Percentiles rank a stretch among this genome's conserved stretches.
Evolutionary conservation across 2,113 vertebrate genomes (phyloP).

Genomic region (Strix uralensis): DNA sequence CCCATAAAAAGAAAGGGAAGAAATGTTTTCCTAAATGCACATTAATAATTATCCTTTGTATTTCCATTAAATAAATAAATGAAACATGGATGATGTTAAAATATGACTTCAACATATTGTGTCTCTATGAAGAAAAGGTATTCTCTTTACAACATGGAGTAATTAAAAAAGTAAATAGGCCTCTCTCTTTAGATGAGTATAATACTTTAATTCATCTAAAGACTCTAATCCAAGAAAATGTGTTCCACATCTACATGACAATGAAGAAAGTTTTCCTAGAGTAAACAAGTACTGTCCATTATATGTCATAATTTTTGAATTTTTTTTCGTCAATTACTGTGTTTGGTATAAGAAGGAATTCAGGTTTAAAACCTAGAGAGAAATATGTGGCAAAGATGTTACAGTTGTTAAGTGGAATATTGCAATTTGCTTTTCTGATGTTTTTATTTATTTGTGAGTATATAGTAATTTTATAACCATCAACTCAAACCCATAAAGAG

Average conservation of each 20-base stretch:
- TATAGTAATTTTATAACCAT: neutral
- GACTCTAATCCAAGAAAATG: neutral
- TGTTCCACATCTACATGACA: neutral
- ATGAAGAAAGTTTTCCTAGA: neutral
- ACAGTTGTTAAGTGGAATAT: neutral
- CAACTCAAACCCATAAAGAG: neutral
- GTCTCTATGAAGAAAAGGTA: neutral
- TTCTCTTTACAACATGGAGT: neutral
- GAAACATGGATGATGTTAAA: neutral
- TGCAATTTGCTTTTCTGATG: neutral
- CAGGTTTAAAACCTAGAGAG: neutral
- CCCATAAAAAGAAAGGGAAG: neutral
- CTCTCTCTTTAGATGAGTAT: neutral
- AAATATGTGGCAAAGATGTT: neutral
- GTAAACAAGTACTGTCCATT: fast-evolving
- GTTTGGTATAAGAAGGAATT: neutral
- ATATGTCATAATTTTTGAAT: neutral
- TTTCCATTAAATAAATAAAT: neutral
- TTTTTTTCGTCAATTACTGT: neutral
- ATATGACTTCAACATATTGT: neutral
- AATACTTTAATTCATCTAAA: neutral
- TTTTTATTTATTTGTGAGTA: neutral
- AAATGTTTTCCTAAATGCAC: neutral
- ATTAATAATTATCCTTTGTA: neutral
- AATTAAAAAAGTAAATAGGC: neutral